Evolutionary conservation across 2,888 invertebrate species (phyloP).

Genomic region (Tanypteryx hageni): DNA sequence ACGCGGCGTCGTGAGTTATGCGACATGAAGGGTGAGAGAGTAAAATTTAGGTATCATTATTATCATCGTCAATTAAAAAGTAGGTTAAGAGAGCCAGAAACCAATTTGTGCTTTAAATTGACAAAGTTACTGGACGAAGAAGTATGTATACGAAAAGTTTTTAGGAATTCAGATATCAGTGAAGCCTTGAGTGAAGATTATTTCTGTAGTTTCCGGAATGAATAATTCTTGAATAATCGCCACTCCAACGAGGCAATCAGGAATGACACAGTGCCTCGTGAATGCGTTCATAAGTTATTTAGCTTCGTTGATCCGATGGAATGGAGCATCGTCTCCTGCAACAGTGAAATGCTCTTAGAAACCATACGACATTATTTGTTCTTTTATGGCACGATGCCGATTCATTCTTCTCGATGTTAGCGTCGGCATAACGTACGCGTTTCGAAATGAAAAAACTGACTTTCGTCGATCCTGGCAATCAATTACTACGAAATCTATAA

Average conservation of each 20-base stretch:
- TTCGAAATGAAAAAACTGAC: not conserved
- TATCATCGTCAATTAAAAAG: not conserved
- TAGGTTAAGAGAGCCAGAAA: not conserved
- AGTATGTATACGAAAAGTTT: too few species aligned
- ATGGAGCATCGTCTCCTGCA: not conserved
- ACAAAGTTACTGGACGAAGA: too few species aligned
- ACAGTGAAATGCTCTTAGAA: not conserved
- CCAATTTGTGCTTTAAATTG: not conserved
- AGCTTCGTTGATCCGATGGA: not conserved
- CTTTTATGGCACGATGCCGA: not conserved
- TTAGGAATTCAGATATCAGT: too few species aligned
- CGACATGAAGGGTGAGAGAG: not conserved
- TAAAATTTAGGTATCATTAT: not conserved
- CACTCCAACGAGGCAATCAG: too few species aligned
- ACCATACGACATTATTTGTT: not conserved
- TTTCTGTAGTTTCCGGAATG: too few species aligned
- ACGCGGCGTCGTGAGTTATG: not conserved
- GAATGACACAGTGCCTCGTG: conserved; percentile 2
- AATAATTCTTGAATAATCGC: too few species aligned
- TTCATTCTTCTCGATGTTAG: not conserved
- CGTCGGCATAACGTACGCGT: not conserved
- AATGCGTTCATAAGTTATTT: not conserved
- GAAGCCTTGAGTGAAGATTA: too few species aligned
- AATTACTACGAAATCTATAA: not conserved
- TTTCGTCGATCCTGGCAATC: not conserved